These are phyloP conservation scores for Argopecten irradians DNA, from an alignment of 1,140 invertebrate species.

Conservation along the genomic window DNA sequence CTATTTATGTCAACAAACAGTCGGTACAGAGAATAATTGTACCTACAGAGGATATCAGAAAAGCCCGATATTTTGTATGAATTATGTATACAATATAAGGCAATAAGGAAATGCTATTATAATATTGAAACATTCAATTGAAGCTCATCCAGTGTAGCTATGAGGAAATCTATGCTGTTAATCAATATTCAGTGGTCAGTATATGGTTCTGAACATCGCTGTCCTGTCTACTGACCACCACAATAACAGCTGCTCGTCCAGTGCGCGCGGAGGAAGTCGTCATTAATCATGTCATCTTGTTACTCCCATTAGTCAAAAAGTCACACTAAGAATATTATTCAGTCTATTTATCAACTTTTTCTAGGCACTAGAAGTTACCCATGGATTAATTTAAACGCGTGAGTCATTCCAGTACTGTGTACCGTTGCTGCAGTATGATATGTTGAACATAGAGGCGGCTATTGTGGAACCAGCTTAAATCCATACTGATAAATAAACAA, in stretches of 20 bases:
- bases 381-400: no score
- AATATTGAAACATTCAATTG: background rate
- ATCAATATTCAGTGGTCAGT: background rate
- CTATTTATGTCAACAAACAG: background rate
- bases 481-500: no score
- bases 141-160: background rate
- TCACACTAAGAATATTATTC: background rate
- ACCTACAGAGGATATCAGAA: background rate
- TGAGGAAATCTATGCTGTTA: background rate
- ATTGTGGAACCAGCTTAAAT: no score
- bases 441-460: no score
- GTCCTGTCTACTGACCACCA: background rate
- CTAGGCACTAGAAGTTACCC: background rate
- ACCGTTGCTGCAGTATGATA: no score
- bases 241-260: background rate
- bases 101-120: background rate
- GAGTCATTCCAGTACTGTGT: no score
- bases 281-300: background rate
- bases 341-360: background rate
- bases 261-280: background rate
- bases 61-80: background rate
- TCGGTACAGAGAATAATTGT: background rate
- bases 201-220: background rate
- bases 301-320: background rate
- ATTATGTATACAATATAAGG: background rate